Percentiles rank a stretch among this genome's conserved stretches.
Evolutionary conservation across 2,888 invertebrate species (phyloP).

Genomic region (Clistopyga incitator): DNA sequence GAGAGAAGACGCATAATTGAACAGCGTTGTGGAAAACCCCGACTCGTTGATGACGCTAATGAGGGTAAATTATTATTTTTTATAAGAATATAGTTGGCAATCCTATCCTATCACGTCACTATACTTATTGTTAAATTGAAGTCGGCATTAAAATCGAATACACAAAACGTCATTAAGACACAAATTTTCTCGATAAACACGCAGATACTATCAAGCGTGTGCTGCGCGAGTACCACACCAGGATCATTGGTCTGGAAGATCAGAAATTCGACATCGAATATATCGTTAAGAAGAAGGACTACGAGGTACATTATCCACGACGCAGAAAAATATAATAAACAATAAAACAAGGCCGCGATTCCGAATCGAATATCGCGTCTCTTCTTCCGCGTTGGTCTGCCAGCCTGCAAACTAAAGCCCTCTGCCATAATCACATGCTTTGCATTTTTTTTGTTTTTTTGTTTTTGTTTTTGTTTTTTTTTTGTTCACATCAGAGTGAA

Average conservation of each 20-base stretch:
- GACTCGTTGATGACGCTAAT: constrained; percentile 95
- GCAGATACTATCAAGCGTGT: constrained; percentile 92
- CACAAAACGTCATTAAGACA: constrained; percentile 57
- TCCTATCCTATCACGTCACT: constrained; percentile 3
- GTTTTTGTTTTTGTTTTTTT: not conserved
- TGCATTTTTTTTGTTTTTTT: constrained; percentile 54
- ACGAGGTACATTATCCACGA: constrained; percentile 91
- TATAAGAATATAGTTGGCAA: not conserved
- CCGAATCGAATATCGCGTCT: constrained; percentile 25
- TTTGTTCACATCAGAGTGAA: constrained; percentile 7
- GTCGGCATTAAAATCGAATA: not conserved
- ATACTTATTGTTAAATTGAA: not conserved
- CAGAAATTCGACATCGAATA: constrained; percentile 99
- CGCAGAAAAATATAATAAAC: constrained; percentile 55
- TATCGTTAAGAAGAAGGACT: constrained; percentile 99
- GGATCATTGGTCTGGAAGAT: constrained; percentile 95
- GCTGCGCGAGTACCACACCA: constrained; percentile 94
- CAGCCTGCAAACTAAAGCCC: constrained; percentile 51
- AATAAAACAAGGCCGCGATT: constrained; percentile 49
- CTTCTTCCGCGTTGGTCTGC: constrained; percentile 45
- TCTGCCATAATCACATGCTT: constrained; percentile 64
- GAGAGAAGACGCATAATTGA: constrained; percentile 99
- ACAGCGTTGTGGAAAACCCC: constrained; percentile 96
- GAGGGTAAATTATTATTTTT: constrained; percentile 89
- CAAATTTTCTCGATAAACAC: constrained; percentile 65